A percentile compares a stretch with the other conserved stretches of the same genome.
These are phyloP conservation scores for Oscheius sp. DNA, from an alignment of 2,888 invertebrate species.

Conservation along the genomic window DNA sequence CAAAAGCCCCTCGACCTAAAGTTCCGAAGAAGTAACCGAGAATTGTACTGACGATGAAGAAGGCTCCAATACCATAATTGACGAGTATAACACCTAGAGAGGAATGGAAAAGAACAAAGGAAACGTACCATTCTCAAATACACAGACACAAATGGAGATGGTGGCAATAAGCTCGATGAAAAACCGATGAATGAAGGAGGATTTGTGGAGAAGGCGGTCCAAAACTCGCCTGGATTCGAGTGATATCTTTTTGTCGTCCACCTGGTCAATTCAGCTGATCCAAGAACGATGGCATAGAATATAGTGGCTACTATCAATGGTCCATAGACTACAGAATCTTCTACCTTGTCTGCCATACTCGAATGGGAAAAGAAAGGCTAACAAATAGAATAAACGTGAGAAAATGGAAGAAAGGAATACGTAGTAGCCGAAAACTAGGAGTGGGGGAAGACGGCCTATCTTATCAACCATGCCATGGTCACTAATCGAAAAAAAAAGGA, in stretches of 20 bases:
- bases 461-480: too few relatives aligned
- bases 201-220: constrained; percentile 33
- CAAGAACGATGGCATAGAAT: constrained; percentile 11
- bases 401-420: too few relatives aligned
- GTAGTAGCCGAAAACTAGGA: too few relatives aligned
- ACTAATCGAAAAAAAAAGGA: too few relatives aligned
- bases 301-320: not conserved
- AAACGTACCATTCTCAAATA: constrained; percentile 46
- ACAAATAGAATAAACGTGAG: too few relatives aligned
- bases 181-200: constrained; percentile 34
- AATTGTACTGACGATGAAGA: constrained; percentile 40
- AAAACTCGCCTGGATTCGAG: constrained; percentile 33
- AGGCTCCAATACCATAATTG: constrained; percentile 41
- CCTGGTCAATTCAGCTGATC: constrained; percentile 26
- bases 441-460: too few relatives aligned
- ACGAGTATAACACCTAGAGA: constrained; percentile 47
- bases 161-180: constrained; percentile 48
- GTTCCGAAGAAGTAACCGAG: constrained; percentile 44
- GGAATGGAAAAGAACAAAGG: not conserved
- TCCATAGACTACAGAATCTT: constrained; percentile 5
- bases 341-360: too few relatives aligned
- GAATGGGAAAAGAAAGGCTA: too few relatives aligned
- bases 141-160: constrained; percentile 42
- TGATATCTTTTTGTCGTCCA: too few relatives aligned
- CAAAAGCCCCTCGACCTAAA: constrained; percentile 38